These are phyloP conservation scores for Propithecus perrieri DNA, from an alignment of 2,797 vertebrate genomes.

Conservation along the genomic window DNA sequence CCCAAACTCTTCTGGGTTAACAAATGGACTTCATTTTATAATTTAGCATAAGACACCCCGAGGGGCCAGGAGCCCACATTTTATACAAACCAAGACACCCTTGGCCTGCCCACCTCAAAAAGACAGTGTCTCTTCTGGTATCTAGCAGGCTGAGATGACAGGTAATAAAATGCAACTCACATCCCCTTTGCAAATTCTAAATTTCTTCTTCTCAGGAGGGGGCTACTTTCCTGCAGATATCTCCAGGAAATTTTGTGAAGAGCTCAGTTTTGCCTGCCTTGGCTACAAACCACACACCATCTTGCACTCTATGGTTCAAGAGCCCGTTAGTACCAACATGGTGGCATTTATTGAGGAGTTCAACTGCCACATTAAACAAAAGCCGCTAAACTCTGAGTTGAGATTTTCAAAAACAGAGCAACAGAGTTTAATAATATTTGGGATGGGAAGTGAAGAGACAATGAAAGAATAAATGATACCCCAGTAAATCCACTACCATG, in stretches of 20 bases:
- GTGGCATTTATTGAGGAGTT: background rate
- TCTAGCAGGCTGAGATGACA: background rate
- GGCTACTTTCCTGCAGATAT: background rate
- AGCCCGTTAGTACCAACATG: background rate
- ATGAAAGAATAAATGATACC: background rate
- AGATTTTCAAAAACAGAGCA: background rate
- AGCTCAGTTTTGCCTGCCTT: background rate
- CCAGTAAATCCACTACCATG: background rate
- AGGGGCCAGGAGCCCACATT: background rate
- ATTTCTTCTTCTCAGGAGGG: background rate
- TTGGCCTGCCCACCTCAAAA: background rate
- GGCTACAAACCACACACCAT: background rate
- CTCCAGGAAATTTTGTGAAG: background rate
- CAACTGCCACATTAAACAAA: background rate
- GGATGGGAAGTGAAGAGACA: background rate
- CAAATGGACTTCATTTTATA: constrained; percentile 35
- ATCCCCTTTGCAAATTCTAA: constrained; percentile 16
- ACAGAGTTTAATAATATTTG: background rate
- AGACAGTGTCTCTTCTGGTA: background rate
- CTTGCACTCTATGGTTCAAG: background rate
- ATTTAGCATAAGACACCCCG: background rate
- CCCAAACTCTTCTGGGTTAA: background rate
- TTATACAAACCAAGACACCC: constrained; percentile 43
- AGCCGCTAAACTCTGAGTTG: background rate
- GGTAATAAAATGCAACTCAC: background rate